Conservation (phyloP, 2,113 vertebrate species). For the Sinocyclocheilus anophthalmus region DNA sequence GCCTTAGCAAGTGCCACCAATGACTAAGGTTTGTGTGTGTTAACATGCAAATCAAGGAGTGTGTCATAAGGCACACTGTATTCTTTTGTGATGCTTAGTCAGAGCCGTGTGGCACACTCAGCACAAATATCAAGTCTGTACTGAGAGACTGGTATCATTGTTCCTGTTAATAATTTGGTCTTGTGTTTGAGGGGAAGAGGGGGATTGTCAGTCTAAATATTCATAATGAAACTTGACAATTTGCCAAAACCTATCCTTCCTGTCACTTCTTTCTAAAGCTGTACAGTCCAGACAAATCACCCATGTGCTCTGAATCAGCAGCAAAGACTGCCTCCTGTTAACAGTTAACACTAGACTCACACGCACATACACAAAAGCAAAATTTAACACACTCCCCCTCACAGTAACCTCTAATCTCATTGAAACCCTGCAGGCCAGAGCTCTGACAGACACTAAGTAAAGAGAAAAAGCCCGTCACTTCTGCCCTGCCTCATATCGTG, state of each 20-base stretch:
- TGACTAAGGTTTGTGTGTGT: neutral
- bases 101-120: neutral
- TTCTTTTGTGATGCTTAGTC: conserved; percentile 19
- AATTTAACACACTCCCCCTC: conserved; percentile 12
- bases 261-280: neutral
- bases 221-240: neutral
- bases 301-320: conserved; percentile 15
- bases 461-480: conserved; percentile 10
- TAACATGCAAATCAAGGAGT: neutral
- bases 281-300: neutral
- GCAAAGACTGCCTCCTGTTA: neutral
- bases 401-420: conserved; percentile 36
- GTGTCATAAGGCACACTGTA: neutral
- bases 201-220: neutral
- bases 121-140: conserved; percentile 23
- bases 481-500: neutral
- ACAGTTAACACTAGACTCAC: conserved; percentile 20
- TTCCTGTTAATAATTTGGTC: conserved; percentile 7
- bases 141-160: conserved; percentile 7
- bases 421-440: neutral
- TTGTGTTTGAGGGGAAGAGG: neutral
- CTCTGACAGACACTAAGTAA: conserved; percentile 30
- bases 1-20: neutral
- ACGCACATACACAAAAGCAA: neutral
- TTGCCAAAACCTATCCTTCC: neutral